phyloP scores from a whole-genome alignment of 2,797 vertebrate genomes.

The Anniella stebbinsi region DNA sequence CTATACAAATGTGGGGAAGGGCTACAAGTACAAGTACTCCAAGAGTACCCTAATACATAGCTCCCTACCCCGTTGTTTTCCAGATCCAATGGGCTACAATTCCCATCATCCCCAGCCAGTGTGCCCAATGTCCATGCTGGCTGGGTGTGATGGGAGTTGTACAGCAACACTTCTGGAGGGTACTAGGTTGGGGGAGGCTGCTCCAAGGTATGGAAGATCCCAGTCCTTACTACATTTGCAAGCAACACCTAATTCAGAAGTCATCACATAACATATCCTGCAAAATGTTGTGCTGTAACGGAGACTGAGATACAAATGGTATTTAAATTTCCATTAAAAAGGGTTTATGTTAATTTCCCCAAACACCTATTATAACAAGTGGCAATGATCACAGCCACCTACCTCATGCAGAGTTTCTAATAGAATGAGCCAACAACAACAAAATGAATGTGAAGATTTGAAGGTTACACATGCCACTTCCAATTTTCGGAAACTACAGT shows the following conservation, averaged over 20 bases:
- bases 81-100: background rate
- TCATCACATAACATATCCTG: background rate
- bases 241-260: background rate
- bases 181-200: background rate
- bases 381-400: background rate
- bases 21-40: too few relatives aligned
- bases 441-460: slow-evolving; percentile 52
- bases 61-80: background rate
- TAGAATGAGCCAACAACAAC: slow-evolving; percentile 54
- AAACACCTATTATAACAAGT: slow-evolving; percentile 48
- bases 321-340: slow-evolving; percentile 56
- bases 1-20: background rate
- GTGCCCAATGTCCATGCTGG: background rate
- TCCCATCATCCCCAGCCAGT: too few relatives aligned
- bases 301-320: background rate
- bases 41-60: background rate
- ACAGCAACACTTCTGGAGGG: background rate
- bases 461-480: slow-evolving; percentile 56
- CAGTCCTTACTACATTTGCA: background rate
- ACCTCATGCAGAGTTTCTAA: slow-evolving; percentile 52
- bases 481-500: slow-evolving; percentile 48
- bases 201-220: background rate
- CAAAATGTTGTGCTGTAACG: background rate
- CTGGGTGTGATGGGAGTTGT: background rate
- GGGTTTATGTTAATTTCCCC: slow-evolving; percentile 52